Conservation (phyloP, 2,797 vertebrate genomes). For the Bucorvus abyssinicus region DNA sequence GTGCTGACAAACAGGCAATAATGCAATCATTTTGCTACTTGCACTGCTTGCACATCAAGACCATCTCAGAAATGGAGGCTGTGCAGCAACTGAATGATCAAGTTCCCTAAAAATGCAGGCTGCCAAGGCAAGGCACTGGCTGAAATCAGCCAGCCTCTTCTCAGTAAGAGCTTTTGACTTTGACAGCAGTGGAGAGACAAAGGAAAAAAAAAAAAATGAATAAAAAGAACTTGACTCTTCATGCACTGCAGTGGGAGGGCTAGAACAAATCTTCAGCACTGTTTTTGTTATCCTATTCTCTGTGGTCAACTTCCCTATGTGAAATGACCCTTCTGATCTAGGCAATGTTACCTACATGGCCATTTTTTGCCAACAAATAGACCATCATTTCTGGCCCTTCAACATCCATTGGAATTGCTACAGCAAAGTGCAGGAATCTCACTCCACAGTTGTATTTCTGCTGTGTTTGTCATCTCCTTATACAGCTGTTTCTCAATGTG, state of each 20-base stretch:
- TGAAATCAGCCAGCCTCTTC: not conserved
- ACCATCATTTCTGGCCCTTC: not conserved
- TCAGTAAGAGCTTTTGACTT: not conserved
- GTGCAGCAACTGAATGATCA: not conserved
- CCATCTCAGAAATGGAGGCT: not conserved
- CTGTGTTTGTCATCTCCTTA: not conserved
- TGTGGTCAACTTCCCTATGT: not conserved
- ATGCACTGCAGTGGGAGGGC: not conserved
- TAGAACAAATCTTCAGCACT: not conserved
- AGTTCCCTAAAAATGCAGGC: not conserved
- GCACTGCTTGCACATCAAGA: not conserved
- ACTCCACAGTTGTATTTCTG: not conserved
- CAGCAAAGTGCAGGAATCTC: not conserved
- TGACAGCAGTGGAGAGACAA: not conserved
- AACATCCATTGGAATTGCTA: not conserved
- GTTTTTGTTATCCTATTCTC: not conserved
- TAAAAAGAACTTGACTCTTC: not conserved
- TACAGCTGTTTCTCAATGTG: not conserved
- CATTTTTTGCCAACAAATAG: not conserved
- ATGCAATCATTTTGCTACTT: not conserved
- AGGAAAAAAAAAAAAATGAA: not conserved
- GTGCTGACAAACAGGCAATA: not conserved
- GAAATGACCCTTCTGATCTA: not conserved
- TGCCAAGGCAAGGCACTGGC: not conserved
- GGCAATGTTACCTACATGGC: not conserved